Conservation (phyloP, 2,797 vertebrate species). For the Urophycis tenuis region DNA sequence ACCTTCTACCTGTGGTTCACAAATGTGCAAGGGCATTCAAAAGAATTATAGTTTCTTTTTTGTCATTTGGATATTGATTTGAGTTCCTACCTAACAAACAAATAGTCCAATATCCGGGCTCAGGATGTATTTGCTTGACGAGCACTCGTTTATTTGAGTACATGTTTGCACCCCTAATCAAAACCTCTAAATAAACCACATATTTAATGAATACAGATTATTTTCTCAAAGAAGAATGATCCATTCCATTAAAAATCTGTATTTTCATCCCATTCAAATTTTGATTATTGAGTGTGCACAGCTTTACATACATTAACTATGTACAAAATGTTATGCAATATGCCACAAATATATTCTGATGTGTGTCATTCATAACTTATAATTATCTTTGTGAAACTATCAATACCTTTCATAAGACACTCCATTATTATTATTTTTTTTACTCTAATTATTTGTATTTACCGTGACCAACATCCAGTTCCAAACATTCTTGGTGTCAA, state of each 20-base stretch:
- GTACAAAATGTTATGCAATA: background rate
- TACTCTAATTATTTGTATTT: no score
- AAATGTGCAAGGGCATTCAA: background rate
- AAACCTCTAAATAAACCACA: slow-evolving; percentile 5
- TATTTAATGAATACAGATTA: slow-evolving; percentile 22
- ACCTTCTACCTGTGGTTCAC: no score
- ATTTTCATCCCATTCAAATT: slow-evolving; percentile 1
- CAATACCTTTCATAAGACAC: background rate
- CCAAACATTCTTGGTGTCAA: background rate
- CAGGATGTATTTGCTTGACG: no score
- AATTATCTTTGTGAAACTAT: background rate
- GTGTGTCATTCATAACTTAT: background rate
- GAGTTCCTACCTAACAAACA: no score
- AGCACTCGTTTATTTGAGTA: no score
- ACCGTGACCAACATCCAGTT: background rate
- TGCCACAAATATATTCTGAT: background rate
- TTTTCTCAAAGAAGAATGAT: background rate
- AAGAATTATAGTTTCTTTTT: background rate
- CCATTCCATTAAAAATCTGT: background rate
- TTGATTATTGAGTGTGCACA: background rate
- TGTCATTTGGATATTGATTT: no score
- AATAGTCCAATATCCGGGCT: no score
- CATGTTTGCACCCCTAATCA: background rate
- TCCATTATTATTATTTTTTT: background rate
- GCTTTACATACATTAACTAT: background rate